Conservation (phyloP, 2,888 invertebrate species). For the Scrobipalpa costella region DNA sequence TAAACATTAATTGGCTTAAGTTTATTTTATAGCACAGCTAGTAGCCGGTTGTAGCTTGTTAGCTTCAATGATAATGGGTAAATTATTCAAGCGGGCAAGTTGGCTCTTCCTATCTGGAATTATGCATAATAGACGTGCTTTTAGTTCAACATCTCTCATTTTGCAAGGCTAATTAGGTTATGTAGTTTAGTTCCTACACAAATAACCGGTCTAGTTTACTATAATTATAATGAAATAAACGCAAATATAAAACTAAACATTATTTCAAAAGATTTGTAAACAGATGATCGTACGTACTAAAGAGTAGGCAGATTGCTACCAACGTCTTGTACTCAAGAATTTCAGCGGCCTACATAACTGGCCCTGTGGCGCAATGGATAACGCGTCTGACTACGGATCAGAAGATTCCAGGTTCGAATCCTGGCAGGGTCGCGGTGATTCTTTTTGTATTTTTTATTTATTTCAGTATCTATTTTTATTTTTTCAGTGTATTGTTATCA, state of each 20-base stretch:
- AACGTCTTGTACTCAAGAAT: conserved; percentile 32
- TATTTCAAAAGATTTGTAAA: neutral
- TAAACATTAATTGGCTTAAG: neutral
- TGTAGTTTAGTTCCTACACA: neutral
- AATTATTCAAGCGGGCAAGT: conserved; percentile 10
- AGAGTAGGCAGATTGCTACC: neutral
- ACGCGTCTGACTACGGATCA: conserved; percentile 88
- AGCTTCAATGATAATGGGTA: conserved; percentile 6
- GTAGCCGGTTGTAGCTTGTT: conserved; percentile 3
- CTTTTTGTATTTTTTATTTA: conserved; percentile 35
- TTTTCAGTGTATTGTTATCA: neutral
- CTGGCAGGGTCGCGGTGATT: conserved; percentile 77
- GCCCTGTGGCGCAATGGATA: conserved; percentile 85
- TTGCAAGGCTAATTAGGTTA: conserved; percentile 1
- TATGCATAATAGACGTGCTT: conserved; percentile 7
- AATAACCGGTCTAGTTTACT: neutral
- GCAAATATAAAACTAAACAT: neutral
- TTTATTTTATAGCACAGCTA: neutral
- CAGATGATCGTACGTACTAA: neutral
- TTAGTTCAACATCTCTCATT: neutral
- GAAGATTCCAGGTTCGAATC: conserved; percentile 86
- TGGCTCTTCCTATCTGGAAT: conserved; percentile 14
- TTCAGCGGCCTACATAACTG: conserved; percentile 31
- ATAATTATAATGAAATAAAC: neutral
- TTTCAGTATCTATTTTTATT: conserved; percentile 31